These are phyloP conservation scores for Aptenodytes patagonicus DNA, from an alignment of 2,113 vertebrate genomes.

Conservation along the genomic window DNA sequence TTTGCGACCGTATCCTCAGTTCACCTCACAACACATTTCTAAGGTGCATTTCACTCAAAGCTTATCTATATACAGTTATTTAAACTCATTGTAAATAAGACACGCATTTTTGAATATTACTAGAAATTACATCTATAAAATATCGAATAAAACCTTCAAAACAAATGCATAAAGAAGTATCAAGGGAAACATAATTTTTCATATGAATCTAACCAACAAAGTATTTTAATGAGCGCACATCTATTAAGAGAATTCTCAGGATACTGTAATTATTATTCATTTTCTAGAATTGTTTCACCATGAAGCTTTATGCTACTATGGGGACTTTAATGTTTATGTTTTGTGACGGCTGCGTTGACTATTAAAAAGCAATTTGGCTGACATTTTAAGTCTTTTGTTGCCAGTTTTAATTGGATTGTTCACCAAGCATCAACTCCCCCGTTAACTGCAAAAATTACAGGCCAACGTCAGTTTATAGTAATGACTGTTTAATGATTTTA, in stretches of 20 bases:
- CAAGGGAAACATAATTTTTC: slow-evolving; percentile 70
- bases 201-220: slow-evolving; percentile 74
- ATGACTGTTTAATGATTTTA: slow-evolving; percentile 83
- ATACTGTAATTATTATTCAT: slow-evolving; percentile 84
- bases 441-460: slow-evolving; percentile 82
- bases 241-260: slow-evolving; percentile 81
- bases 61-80: slow-evolving; percentile 7
- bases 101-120: slow-evolving; percentile 45
- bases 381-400: slow-evolving; percentile 86
- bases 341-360: slow-evolving; percentile 81
- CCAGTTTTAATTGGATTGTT: slow-evolving; percentile 87
- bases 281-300: slow-evolving; percentile 81
- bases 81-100: slow-evolving; percentile 53
- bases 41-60: neutral
- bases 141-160: slow-evolving; percentile 63
- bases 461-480: slow-evolving; percentile 78
- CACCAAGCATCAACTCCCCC: slow-evolving; percentile 84
- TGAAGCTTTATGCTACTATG: slow-evolving; percentile 77
- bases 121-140: slow-evolving; percentile 56
- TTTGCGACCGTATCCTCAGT: neutral
- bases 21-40: neutral
- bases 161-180: slow-evolving; percentile 67
- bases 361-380: slow-evolving; percentile 88
- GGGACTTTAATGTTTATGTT: slow-evolving; percentile 84
- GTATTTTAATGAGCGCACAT: slow-evolving; percentile 78